Conservation (phyloP, 2,888 invertebrate species). For the Ischnura elegans region DNA sequence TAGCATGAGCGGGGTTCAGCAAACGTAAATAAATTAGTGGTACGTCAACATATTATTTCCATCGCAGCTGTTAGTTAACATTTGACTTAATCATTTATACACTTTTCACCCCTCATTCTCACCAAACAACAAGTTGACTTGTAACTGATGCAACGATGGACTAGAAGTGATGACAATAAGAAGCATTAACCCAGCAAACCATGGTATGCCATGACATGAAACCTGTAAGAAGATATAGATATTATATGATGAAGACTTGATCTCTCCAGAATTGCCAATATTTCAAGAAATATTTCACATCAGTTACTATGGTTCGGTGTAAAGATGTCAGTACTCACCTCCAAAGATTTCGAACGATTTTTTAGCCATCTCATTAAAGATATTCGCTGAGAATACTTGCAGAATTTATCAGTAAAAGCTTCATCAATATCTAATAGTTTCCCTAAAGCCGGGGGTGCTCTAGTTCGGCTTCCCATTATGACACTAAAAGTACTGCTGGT, state of each 20-base stretch:
- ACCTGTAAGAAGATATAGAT: constrained; percentile 79
- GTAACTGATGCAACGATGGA: constrained; percentile 86
- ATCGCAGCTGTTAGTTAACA: too few relatives aligned
- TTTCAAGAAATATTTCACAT: too few relatives aligned
- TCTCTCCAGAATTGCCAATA: too few relatives aligned
- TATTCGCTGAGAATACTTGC: constrained; percentile 75
- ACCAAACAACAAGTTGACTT: constrained; percentile 93
- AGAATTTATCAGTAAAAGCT: constrained; percentile 76
- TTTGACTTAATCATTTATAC: too few relatives aligned
- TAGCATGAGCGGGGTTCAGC: too few relatives aligned
- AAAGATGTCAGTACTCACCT: constrained; percentile 75
- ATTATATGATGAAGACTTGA: too few relatives aligned
- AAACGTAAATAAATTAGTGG: too few relatives aligned
- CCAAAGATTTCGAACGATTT: constrained; percentile 79
- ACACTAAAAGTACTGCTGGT: too few relatives aligned
- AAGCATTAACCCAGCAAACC: constrained; percentile 88
- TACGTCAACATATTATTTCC: too few relatives aligned
- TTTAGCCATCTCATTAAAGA: constrained; percentile 75
- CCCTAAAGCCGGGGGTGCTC: constrained; percentile 73
- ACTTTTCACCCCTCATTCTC: constrained; percentile 75
- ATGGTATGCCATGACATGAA: constrained; percentile 93
- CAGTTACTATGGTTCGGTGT: too few relatives aligned
- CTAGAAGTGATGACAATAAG: constrained; percentile 88
- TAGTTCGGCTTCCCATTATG: constrained; percentile 18
- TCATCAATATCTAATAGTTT: constrained; percentile 76